Conservation (phyloP, 1,140 invertebrate genomes). For the Drosophila quadrilineata region DNA sequence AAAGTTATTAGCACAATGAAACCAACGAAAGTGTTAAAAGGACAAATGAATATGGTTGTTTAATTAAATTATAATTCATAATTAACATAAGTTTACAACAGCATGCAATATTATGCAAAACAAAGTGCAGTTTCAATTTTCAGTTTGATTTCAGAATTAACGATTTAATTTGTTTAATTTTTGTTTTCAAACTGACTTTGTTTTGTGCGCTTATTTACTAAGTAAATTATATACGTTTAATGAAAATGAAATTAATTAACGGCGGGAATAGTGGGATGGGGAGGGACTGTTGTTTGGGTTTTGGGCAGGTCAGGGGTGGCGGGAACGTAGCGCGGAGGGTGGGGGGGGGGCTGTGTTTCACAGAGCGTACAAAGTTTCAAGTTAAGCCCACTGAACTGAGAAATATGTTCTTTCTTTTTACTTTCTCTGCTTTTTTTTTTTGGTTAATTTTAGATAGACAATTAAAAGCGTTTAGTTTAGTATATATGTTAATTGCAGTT, state of each 20-base stretch:
- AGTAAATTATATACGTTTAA: slow-evolving; percentile 54
- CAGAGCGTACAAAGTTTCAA: slow-evolving; percentile 50
- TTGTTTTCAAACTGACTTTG: slow-evolving; percentile 35
- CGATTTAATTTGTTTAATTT: neutral
- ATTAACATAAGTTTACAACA: slow-evolving; percentile 35
- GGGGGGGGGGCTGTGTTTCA: slow-evolving; percentile 23
- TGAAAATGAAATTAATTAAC: slow-evolving; percentile 65
- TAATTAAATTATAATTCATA: slow-evolving; percentile 47
- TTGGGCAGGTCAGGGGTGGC: too few species aligned
- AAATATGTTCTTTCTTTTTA: too few species aligned
- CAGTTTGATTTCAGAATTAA: neutral
- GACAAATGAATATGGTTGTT: slow-evolving; percentile 56
- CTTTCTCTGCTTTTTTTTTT: too few species aligned
- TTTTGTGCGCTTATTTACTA: slow-evolving; percentile 49
- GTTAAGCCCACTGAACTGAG: slow-evolving; percentile 32
- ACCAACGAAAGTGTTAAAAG: slow-evolving; percentile 64
- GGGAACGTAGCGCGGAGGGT: slow-evolving; percentile 44
- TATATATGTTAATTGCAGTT: slow-evolving; percentile 50
- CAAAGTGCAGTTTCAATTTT: slow-evolving; percentile 35
- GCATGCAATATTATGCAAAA: slow-evolving; percentile 64
- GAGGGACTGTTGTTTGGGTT: slow-evolving; percentile 8
- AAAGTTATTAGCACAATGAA: slow-evolving; percentile 55
- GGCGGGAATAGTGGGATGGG: slow-evolving; percentile 4
- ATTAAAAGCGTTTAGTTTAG: slow-evolving; percentile 55
- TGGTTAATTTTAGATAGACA: slow-evolving; percentile 56